These are phyloP conservation scores for Pogona vitticeps DNA, from an alignment of 2,113 vertebrate genomes.

Conservation along the genomic window DNA sequence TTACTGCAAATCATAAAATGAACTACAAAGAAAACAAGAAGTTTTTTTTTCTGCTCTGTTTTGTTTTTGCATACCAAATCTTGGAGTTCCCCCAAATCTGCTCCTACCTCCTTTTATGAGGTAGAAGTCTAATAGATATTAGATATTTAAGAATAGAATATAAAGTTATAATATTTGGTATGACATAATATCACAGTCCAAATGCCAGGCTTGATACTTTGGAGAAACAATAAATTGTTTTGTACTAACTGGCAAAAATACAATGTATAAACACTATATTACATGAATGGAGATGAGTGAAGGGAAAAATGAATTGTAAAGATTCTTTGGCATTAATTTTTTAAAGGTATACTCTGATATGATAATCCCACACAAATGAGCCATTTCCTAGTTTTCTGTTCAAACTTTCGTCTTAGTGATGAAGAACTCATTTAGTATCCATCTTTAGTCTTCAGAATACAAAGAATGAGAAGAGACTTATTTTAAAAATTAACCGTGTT, in stretches of 20 bases:
- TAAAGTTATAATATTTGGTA: neutral
- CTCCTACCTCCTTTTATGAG: too few species aligned
- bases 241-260: neutral
- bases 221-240: neutral
- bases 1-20: neutral
- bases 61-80: too few species aligned
- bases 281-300: neutral
- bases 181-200: neutral
- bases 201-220: neutral
- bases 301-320: neutral
- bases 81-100: too few species aligned
- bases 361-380: neutral
- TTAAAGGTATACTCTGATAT: neutral
- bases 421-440: neutral
- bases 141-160: neutral
- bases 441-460: neutral
- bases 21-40: neutral
- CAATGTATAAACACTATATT: neutral
- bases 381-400: neutral
- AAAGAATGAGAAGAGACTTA: neutral
- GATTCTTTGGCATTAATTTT: neutral
- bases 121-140: too few species aligned
- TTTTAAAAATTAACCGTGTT: neutral
- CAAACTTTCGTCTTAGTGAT: neutral
- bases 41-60: too few species aligned